Base-by-base conservation (phyloP, 2,113 vertebrate genomes). In the Varanus komodoensis region DNA sequence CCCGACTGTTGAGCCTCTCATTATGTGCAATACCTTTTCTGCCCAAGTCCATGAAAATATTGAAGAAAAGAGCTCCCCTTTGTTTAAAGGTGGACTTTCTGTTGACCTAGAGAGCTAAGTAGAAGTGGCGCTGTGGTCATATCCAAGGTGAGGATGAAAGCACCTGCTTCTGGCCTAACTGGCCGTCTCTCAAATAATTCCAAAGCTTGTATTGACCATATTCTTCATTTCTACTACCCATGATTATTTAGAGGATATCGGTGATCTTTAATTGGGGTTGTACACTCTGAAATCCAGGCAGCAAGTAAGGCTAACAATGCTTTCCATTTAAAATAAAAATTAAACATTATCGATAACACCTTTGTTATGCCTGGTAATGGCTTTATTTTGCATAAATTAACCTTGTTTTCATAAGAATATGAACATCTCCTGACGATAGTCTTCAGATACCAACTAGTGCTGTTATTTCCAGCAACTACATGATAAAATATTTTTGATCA, bases 201-300 rank as follows among this genome's bases (percentile, higher is more conserved):
- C 32, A 73, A 32, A 73, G 29, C 32, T n/a, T 4, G 11, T 73
- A 32, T 73, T 73, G 69, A 73, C 29, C 29, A 6, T 73, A 32
- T 57, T 57, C 54, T 57, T 57, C 14, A 8, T 57, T 57, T 57
- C 54, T 44, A 44, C 38, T 44, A 44, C 38, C 38, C 38, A 44
- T 44, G 38, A 44, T 44, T 2, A 44, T 44, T 44, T 44, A 44
- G 3, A 44, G 3, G 38, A 57, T 57, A 25, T 29, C 1, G 29
- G 11, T 44, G 38, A 44, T 44, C 38, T 44, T 44, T 77, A 44
- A 19, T 77, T 77, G 3, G 15, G 34, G 4, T n/a, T 44, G 34
- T 27, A 12, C 17, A 38, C 74, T 67, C 14, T 15, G 88, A 94
- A 94, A 88, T 27, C 87, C 21, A 34, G 12, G 14, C 79, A 86